A percentile compares a stretch with the other conserved stretches of the same genome.
These are phyloP conservation scores for Cremastinae sp. DNA, from an alignment of 2,888 invertebrate genomes.

Conservation along the genomic window DNA sequence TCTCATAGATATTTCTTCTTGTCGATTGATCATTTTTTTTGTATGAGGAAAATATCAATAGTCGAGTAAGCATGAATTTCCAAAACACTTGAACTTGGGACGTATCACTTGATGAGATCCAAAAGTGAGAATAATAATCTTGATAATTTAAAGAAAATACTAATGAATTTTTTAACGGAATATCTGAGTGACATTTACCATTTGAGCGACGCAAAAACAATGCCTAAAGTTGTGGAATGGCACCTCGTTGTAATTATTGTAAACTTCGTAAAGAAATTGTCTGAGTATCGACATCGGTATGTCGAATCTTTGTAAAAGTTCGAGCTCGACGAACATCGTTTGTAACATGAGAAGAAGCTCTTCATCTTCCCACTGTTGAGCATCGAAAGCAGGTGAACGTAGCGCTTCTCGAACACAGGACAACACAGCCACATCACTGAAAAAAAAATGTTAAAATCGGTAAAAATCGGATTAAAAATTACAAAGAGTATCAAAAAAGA, in stretches of 20 bases:
- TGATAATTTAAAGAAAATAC: not conserved
- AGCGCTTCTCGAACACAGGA: slow-evolving; percentile 85
- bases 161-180: not conserved
- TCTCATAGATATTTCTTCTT: too few species aligned
- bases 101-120: too few species aligned
- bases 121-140: not conserved
- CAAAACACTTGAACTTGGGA: too few species aligned
- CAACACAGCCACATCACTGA: slow-evolving; percentile 85
- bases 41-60: too few species aligned
- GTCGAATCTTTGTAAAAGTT: slow-evolving; percentile 88
- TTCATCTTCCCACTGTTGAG: slow-evolving; percentile 91
- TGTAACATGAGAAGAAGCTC: slow-evolving; percentile 89
- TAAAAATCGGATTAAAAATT: not conserved
- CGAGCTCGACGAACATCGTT: slow-evolving; percentile 91
- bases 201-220: slow-evolving; percentile 93
- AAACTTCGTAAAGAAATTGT: slow-evolving; percentile 88
- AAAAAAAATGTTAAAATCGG: slow-evolving; percentile 65
- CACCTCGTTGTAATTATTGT: slow-evolving; percentile 92
- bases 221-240: slow-evolving; percentile 94
- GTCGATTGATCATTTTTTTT: too few species aligned
- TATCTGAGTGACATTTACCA: too few species aligned
- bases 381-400: slow-evolving; percentile 88
- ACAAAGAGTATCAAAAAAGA: not conserved
- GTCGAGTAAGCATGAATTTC: too few species aligned
- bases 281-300: slow-evolving; percentile 87